Evolutionary conservation across 2,113 vertebrate species (phyloP).

Genomic region (Fukomys damarensis): DNA sequence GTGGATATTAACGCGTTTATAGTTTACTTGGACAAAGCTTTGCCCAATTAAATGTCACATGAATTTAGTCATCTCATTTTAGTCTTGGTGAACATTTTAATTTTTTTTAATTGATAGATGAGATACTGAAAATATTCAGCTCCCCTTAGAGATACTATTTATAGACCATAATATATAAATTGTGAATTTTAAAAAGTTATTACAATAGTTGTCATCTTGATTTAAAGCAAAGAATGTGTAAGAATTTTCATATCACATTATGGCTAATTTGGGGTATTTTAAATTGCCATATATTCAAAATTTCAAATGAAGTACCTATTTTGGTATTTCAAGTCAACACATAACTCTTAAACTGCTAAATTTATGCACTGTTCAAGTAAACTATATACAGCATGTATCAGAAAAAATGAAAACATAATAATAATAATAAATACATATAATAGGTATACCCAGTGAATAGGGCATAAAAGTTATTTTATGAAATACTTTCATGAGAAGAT

Average conservation of each 20-base stretch:
- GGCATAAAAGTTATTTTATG: constrained; percentile 48
- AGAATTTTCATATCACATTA: constrained; percentile 51
- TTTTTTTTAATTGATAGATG: background rate
- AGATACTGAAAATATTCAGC: constrained; percentile 40
- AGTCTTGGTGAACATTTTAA: constrained; percentile 22
- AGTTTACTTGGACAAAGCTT: constrained; percentile 56
- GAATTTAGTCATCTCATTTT: constrained; percentile 32
- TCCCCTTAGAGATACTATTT: constrained; percentile 56
- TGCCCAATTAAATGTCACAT: constrained; percentile 35
- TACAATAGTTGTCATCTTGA: constrained; percentile 44
- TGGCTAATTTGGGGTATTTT: constrained; percentile 48
- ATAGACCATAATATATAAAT: background rate
- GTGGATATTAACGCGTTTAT: background rate
- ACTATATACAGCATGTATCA: constrained; percentile 53
- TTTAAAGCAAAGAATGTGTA: constrained; percentile 57
- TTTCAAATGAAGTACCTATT: constrained; percentile 37
- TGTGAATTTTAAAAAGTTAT: constrained; percentile 37
- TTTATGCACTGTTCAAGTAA: constrained; percentile 43
- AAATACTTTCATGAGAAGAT: constrained; percentile 55
- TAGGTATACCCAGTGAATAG: constrained; percentile 40
- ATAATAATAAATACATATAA: background rate
- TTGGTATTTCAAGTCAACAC: constrained; percentile 32
- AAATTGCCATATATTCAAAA: constrained; percentile 37
- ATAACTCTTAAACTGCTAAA: constrained; percentile 28
- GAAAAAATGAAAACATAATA: constrained; percentile 52